Conservation (phyloP, 1,140 invertebrate species). For the Holcopasites calliopsidis region DNA sequence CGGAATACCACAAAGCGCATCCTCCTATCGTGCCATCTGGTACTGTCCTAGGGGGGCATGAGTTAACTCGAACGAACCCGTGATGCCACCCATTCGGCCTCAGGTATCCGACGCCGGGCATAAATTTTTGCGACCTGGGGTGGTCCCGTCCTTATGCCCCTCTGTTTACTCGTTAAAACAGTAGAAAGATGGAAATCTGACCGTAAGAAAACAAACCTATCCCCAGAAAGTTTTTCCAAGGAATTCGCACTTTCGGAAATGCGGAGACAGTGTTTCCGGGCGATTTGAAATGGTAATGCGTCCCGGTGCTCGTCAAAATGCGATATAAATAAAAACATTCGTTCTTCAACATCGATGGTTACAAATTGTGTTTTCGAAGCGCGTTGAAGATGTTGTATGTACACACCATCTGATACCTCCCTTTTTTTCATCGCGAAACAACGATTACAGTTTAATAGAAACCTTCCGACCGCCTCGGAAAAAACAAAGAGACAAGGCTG, state of each 20-base stretch:
- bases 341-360: conserved; percentile 18
- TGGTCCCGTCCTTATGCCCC: background rate
- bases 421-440: background rate
- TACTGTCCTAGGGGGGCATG: conserved; percentile 31
- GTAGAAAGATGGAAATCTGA: background rate
- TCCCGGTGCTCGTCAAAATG: background rate
- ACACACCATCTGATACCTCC: conserved; percentile 9
- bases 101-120: conserved; percentile 39
- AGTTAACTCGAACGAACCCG: conserved; percentile 45
- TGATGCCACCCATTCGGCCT: conserved; percentile 23
- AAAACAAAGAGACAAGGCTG: background rate
- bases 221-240: no score
- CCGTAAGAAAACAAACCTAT: background rate
- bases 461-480: background rate
- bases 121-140: background rate
- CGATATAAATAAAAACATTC: background rate
- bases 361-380: conserved; percentile 11
- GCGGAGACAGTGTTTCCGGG: background rate
- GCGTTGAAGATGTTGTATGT: background rate
- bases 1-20: conserved; percentile 52
- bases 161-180: conserved; percentile 10
- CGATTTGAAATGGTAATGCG: background rate
- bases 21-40: conserved; percentile 54
- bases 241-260: background rate
- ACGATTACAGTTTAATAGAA: conserved; percentile 36